Evolutionary conservation across 92 coral and sea anemone genomes (phyloP).

Genomic region (Parazoanthus atlanticus): DNA sequence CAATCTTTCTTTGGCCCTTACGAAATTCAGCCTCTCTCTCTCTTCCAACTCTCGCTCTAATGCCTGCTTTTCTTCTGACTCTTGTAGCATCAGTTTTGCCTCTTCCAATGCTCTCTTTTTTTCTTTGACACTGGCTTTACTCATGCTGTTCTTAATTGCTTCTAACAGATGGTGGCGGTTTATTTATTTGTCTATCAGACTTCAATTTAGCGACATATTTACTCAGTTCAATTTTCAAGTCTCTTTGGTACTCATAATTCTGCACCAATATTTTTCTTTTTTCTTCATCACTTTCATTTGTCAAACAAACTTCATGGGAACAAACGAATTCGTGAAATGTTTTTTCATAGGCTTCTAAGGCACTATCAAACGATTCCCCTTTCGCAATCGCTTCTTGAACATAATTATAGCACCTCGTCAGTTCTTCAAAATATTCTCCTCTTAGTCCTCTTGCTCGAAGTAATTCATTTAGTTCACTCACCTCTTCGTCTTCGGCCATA

Average conservation of each 20-base stretch:
- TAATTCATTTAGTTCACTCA: not conserved
- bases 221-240: slow-evolving; percentile 5
- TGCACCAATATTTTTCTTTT: not conserved
- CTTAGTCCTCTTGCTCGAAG: not conserved
- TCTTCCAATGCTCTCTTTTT: not conserved
- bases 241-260: slow-evolving; percentile 9
- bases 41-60: not conserved
- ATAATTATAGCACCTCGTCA: not conserved
- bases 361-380: no score
- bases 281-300: slow-evolving; percentile 13
- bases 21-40: slow-evolving; percentile 12
- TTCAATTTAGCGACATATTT: not conserved
- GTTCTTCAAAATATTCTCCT: not conserved
- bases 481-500: not conserved
- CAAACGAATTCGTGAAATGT: not conserved
- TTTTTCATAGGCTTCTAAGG: no score
- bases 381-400: not conserved
- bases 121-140: not conserved
- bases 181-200: not conserved
- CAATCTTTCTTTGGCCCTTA: slow-evolving; percentile 5
- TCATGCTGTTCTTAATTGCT: not conserved
- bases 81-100: slow-evolving; percentile 1
- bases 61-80: slow-evolving; percentile 21
- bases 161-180: not conserved
- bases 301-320: not conserved